These are phyloP conservation scores for Rhinatrema bivittatum DNA, from an alignment of 2,797 vertebrate species.

Conservation along the genomic window DNA sequence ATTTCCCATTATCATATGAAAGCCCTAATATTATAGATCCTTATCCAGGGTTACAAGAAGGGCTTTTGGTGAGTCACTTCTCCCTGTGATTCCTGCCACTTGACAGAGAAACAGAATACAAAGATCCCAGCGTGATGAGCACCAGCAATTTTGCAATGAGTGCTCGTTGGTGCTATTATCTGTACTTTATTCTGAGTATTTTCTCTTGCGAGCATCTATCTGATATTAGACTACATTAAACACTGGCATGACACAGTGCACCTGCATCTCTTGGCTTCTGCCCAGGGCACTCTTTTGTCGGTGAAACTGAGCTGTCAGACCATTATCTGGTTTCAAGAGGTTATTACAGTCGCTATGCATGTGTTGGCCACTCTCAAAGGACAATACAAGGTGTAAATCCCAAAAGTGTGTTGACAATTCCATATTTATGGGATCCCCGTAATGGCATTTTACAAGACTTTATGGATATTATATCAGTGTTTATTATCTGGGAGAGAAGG, in stretches of 20 bases:
- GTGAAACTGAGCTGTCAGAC: constrained; percentile 47
- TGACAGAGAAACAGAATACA: constrained; percentile 83
- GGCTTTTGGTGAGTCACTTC: constrained; percentile 65
- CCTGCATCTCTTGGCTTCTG: constrained; percentile 57
- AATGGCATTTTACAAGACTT: constrained; percentile 32
- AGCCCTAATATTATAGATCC: constrained; percentile 64
- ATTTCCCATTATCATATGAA: constrained; percentile 70
- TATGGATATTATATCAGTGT: constrained; percentile 38
- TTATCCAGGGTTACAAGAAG: constrained; percentile 58
- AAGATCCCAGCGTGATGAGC: constrained; percentile 69
- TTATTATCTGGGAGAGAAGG: constrained; percentile 34
- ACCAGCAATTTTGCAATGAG: constrained; percentile 79
- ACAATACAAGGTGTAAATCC: constrained; percentile 45
- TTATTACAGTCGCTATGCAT: constrained; percentile 45
- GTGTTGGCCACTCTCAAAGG: constrained; percentile 33
- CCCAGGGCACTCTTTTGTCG: constrained; percentile 53
- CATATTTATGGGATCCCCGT: constrained; percentile 28
- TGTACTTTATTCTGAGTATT: constrained; percentile 52
- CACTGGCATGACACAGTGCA: constrained; percentile 49
- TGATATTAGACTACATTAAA: constrained; percentile 56
- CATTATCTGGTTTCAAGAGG: constrained; percentile 57
- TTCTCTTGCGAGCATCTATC: constrained; percentile 44
- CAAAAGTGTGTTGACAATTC: constrained; percentile 20
- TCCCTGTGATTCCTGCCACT: constrained; percentile 80
- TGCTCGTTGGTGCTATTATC: constrained; percentile 57